These are phyloP conservation scores for Cathartes aura DNA, from an alignment of 2,113 vertebrate genomes.

Conservation along the genomic window DNA sequence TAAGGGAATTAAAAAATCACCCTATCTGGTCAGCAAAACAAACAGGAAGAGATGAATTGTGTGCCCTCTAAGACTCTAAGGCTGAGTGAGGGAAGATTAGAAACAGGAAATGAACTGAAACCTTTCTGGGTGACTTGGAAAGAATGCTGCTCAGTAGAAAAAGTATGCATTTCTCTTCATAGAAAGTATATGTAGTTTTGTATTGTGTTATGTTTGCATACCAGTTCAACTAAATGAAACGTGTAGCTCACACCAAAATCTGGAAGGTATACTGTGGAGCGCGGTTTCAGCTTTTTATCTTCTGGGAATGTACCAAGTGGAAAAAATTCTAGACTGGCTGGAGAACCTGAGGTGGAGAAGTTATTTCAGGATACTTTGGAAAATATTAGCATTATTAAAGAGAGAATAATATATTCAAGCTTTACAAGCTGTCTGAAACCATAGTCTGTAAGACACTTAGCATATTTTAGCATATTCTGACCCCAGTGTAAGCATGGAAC, in stretches of 20 bases:
- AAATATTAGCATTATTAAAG: neutral
- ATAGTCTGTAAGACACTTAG: neutral
- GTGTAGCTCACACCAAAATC: neutral
- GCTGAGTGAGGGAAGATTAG: conserved; percentile 2
- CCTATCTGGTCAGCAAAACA: neutral
- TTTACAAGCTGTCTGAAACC: neutral
- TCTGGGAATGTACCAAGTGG: neutral
- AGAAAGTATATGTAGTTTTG: neutral
- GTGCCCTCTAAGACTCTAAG: neutral
- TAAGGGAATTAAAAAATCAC: neutral
- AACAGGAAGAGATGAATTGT: neutral
- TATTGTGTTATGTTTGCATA: neutral
- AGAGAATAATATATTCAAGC: neutral
- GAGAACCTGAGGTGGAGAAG: neutral
- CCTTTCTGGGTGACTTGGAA: neutral
- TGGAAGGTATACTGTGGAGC: neutral
- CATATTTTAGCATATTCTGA: neutral
- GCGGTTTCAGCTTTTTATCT: neutral
- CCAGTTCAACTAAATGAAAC: neutral
- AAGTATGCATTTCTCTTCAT: neutral
- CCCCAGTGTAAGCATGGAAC: neutral
- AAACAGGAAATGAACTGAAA: neutral
- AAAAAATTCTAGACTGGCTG: neutral
- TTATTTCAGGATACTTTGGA: neutral
- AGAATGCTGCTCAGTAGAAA: neutral